Evolutionary conservation across 2,797 vertebrate species (phyloP), one percentile per base, ranked within the genome.

Genomic region (Arremon aurantiirostris): DNA sequence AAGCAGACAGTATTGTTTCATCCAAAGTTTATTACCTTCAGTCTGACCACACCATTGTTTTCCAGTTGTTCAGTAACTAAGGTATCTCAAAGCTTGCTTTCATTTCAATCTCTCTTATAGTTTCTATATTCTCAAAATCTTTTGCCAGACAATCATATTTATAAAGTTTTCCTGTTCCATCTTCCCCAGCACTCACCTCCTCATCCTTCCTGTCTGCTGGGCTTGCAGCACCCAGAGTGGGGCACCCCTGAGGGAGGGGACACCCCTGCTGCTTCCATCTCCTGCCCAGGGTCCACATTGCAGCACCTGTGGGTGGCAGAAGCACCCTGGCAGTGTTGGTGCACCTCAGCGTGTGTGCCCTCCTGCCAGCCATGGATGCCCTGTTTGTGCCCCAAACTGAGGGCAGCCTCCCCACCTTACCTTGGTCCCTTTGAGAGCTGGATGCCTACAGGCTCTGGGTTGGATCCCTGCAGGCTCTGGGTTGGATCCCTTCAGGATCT

Each of bases 141-240:
- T 47, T 47, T 47, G 46, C 46, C 46, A 47, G 46, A 47, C 46
- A 24, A 47, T 24, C 46, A 24, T 24, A 47, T 24, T 47, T 3
- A 8, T 47, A 24, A 47, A 8, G 46, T 14, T 47, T 47, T 47
- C 23, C 46, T 47, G 23, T 24, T 47, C 23, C 23, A 24, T 47
- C 46, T 47, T 47, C 46, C 46, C 46, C 46, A 47, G 14, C 46
- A 47, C 27, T 24, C 9, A 4, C 3, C 66, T 79, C 64, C 44
- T 69, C 64, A 6, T 47, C 82, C 30, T 66, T 42, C 10, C 57
- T 26, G 47, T 14, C 16, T 7, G 11, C 66, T 27, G 44, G n/a
- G 60, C 5, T 8, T 3, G 35, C 27, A 32, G 56, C 56, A 7
- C n/a, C 0, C 0, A n/a, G 41, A 3, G 0, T 0, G 23, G 53